Conservation (phyloP, 2,797 vertebrate species). For the Gadopsis marmoratus region DNA sequence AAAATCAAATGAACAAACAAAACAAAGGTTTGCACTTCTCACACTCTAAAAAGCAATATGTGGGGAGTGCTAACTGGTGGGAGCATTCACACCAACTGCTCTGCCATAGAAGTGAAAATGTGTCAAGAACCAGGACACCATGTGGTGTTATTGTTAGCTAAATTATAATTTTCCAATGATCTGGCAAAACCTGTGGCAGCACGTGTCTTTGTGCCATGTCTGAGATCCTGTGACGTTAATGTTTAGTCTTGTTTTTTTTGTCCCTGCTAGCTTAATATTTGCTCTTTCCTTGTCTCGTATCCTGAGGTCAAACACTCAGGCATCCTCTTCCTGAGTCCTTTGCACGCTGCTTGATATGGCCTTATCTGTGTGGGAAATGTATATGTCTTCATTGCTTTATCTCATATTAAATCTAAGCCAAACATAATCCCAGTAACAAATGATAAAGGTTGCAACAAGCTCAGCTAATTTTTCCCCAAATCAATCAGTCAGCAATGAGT, state of each 20-base stretch:
- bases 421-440: conserved; percentile 28
- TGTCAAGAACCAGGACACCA: conserved; percentile 28
- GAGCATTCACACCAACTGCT: conserved; percentile 43
- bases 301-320: conserved; percentile 60
- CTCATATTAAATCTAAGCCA: conserved; percentile 19
- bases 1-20: conserved; percentile 25
- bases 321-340: conserved; percentile 58
- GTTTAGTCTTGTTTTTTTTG: conserved; percentile 44
- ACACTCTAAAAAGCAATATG: conserved; percentile 15
- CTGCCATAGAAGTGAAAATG: conserved; percentile 18
- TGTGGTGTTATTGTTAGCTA: conserved; percentile 26
- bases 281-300: conserved; percentile 55
- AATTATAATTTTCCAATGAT: conserved; percentile 1
- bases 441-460: neutral
- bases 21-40: conserved; percentile 25
- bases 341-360: conserved; percentile 4
- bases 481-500: conserved; percentile 29
- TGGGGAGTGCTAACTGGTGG: conserved; percentile 9
- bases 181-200: neutral
- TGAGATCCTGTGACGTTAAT: conserved; percentile 43
- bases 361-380: conserved; percentile 23
- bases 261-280: conserved; percentile 52
- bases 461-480: neutral
- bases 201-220: conserved; percentile 1
- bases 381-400: neutral